Evolutionary conservation across 2,888 invertebrate species (phyloP), one percentile per base, ranked within the genome.

Genomic region (Melinopterus prodromus): DNA sequence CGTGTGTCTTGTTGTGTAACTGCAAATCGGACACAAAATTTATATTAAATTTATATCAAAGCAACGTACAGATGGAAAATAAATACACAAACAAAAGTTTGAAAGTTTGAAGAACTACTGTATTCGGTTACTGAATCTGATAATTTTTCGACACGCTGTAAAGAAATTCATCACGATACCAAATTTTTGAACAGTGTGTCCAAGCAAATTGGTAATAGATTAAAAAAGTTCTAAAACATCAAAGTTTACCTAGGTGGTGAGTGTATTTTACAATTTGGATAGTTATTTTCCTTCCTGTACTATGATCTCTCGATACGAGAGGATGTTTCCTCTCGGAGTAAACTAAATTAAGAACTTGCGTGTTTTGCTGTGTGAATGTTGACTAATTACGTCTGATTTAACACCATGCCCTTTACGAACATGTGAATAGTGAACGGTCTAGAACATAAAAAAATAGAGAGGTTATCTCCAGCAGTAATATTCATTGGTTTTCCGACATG

Each of bases 1-100:
- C 98, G 86, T 98, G 98, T 0, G 97, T 96, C 92, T 98, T 95
- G 80, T 92, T 91, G 86, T 94, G 94, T 69, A 92, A 89, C 91
- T 92, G 83, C 74, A 88, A 88, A 26, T 36, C 53, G 36, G n/a
- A 37, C 69, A 53, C 12, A 53, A 53, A 12, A 12, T 7, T 12
- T 6, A 69, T n/a, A 6, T 37, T 5, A 6, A 4, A 77, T 6
- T 37, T 16, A 12, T 37, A 70, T 14, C 6, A 36, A 16, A 15
- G 36, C 16, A 9, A 70, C 6, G 37, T 74, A 26, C 35, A 74
- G 16, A 16, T 4, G 37, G 35, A 26, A 74, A 26, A 26, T 26
- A 74, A 36, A 26, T 36, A 26, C 26, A 6, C 35, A 26, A 26
- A 3, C 26, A 26, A 26, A 26, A 26, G 26, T 26, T 26, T 26